Base-by-base conservation (phyloP, 2,888 invertebrate species). In the Osedax frankpressi region DNA sequence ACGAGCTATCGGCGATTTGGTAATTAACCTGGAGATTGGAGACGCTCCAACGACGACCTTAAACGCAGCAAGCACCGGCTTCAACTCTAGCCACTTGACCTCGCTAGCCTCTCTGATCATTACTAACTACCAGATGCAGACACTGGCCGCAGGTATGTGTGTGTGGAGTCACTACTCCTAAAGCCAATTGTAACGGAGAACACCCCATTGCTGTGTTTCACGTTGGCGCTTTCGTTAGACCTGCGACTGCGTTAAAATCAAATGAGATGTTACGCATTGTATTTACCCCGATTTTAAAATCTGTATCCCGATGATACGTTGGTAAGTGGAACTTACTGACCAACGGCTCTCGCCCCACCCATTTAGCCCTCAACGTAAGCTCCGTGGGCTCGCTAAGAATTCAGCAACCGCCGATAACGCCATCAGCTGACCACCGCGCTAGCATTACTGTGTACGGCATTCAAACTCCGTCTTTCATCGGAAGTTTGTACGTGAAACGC, bases 71-170 rank as follows among this genome's bases (percentile, higher is more conserved):
- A 26, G 44, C 6, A 28, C 63, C n/a, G 27, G n/a, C 28, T 63
- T 72, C 6, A 60, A 63, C 1, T 19, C 24, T 29, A 19, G 1
- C 2, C 28, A 28, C n/a, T 25, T 73, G 67, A n/a, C 25, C 6
- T 24, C 24, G 25, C 65, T 73, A 14, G 26, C 73, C 28, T 69
- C 73, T 14, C n/a, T 25, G 26, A 73, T 73, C 30, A 30, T 67
- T 30, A 3, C 28, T 11, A 28, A 29, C 24, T 73, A 73, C 67
- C 73, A 73, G 44, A 27, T 73, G 68, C 59, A 59, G 27, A 30
- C 71, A 2, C 25, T 71, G 24, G 71, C 30, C 28, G 26, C 19
- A 59, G 60, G 19, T n/a, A n/a, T n/a, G n/a, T n/a, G n/a, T n/a
- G n/a, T n/a, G n/a, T n/a, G n/a, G n/a, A n/a, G n/a, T n/a, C n/a